Evolutionary conservation across 2,113 vertebrate genomes (phyloP).

Genomic region (Atherinomorus stipes): DNA sequence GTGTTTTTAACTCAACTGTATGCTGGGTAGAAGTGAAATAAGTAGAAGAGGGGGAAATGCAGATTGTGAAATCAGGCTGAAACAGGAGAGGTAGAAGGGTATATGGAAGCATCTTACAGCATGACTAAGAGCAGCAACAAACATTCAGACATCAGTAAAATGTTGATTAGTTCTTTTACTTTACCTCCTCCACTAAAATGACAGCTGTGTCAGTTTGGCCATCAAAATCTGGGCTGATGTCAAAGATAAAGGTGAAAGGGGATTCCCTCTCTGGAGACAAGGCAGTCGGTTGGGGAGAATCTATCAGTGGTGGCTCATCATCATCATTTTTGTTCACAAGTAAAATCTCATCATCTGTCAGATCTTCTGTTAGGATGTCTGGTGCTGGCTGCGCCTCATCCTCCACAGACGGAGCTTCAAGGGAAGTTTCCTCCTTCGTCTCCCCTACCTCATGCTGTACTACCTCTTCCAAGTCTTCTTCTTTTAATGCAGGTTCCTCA

Average conservation of each 20-base stretch:
- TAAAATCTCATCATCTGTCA: conserved; percentile 72
- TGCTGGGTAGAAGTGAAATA: too few relatives aligned
- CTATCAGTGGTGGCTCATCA: conserved; percentile 19
- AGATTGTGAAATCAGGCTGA: too few relatives aligned
- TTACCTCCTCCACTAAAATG: conserved; percentile 67
- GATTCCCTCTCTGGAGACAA: conserved; percentile 73
- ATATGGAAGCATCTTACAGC: not conserved
- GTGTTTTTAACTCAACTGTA: too few relatives aligned
- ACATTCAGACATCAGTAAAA: not conserved
- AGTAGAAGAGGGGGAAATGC: too few relatives aligned
- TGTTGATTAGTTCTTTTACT: not conserved
- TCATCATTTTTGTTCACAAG: conserved; percentile 47
- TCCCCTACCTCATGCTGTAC: conserved; percentile 6
- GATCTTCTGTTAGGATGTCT: conserved; percentile 57
- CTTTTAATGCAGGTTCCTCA: conserved; percentile 41
- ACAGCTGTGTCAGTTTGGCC: conserved; percentile 37
- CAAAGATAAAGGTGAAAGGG: conserved; percentile 66
- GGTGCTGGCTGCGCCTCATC: conserved; percentile 39
- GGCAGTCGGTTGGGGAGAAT: conserved; percentile 51
- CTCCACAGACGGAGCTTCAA: conserved; percentile 33
- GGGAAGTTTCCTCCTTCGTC: conserved; percentile 19
- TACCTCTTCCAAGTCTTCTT: conserved; percentile 20
- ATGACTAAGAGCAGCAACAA: not conserved
- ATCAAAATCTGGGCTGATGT: conserved; percentile 21
- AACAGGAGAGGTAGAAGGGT: too few relatives aligned